These are phyloP conservation scores for Corythoichthys intestinalis DNA, from an alignment of 2,113 vertebrate species.

Conservation along the genomic window DNA sequence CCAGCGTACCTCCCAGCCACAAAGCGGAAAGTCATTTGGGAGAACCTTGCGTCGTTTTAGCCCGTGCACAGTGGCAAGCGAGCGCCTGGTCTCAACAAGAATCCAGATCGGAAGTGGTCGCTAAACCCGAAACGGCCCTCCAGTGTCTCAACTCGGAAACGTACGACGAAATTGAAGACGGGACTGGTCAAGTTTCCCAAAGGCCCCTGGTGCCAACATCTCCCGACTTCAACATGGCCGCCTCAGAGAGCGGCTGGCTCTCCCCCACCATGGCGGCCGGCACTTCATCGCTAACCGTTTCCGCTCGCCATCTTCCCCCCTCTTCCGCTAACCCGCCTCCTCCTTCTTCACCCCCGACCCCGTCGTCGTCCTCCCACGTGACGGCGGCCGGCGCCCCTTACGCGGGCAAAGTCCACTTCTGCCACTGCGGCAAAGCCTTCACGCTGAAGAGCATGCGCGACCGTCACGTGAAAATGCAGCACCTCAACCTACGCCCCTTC, in stretches of 20 bases:
- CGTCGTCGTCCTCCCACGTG: constrained; percentile 68
- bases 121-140: constrained; percentile 58
- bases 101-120: constrained; percentile 30
- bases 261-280: constrained; percentile 28
- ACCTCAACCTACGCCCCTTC: constrained; percentile 77
- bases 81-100: constrained; percentile 57
- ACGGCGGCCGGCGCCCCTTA: constrained; percentile 60
- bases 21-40: constrained; percentile 16
- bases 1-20: constrained; percentile 9
- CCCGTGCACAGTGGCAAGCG: constrained; percentile 57
- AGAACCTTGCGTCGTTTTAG: constrained; percentile 26
- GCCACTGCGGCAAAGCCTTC: constrained; percentile 79
- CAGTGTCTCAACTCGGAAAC: constrained; percentile 62
- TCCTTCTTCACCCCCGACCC: constrained; percentile 54
- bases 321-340: constrained; percentile 50
- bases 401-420: constrained; percentile 74
- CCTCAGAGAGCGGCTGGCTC: constrained; percentile 58
- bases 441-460: constrained; percentile 79
- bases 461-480: constrained; percentile 80
- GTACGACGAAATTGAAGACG: constrained; percentile 72
- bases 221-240: constrained; percentile 56
- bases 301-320: constrained; percentile 46
- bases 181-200: constrained; percentile 73
- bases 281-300: constrained; percentile 25
- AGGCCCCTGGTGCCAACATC: constrained; percentile 65